Conservation (phyloP, 2,113 vertebrate genomes). For the Grantiella picta region DNA sequence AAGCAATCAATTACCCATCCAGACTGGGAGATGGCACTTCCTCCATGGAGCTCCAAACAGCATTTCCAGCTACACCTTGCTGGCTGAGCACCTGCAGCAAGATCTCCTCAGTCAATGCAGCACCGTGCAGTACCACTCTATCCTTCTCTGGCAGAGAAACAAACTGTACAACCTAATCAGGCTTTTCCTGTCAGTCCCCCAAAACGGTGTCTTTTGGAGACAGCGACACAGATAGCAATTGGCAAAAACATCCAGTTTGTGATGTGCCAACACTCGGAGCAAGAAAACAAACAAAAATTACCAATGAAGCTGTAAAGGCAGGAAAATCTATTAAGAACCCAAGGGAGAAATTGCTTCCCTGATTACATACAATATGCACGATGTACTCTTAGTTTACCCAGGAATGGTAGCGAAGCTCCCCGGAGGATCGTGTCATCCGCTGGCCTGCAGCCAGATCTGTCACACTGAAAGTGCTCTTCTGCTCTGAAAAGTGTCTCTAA, state of each 20-base stretch:
- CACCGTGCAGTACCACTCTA: neutral
- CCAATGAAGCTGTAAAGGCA: neutral
- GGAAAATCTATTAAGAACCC: slow-evolving; percentile 1
- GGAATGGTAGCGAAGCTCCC: neutral
- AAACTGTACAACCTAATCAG: neutral
- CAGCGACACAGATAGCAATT: neutral
- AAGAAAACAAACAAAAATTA: slow-evolving; percentile 18
- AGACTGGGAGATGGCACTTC: neutral
- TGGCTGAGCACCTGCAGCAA: neutral
- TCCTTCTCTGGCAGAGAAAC: neutral
- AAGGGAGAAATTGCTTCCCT: slow-evolving; percentile 10
- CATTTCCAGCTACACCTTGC: neutral
- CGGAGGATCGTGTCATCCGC: accelerated
- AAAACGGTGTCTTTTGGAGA: neutral
- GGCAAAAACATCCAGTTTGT: neutral
- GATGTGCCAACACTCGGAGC: neutral
- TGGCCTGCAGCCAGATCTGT: slow-evolving; percentile 28
- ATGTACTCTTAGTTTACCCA: neutral
- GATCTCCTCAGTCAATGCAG: neutral
- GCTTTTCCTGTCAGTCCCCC: neutral
- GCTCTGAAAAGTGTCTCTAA: neutral
- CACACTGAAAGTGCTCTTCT: neutral
- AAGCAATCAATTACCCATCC: neutral
- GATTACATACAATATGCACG: neutral
- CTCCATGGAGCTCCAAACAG: neutral